Conservation (phyloP, 1,140 invertebrate genomes). For the Tigriopus japonicus region DNA sequence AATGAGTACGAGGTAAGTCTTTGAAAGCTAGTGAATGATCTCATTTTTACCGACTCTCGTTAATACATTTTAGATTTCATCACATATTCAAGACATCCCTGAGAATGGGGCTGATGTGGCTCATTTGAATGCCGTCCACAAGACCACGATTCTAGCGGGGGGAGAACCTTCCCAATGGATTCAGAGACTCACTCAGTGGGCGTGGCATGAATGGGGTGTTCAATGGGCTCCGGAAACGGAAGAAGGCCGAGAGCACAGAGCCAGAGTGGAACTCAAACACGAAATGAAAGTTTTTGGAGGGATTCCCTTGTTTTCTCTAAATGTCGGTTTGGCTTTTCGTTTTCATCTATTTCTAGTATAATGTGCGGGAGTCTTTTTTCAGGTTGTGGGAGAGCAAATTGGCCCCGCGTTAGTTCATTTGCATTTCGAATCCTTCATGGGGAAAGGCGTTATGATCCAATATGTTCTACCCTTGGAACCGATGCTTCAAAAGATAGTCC, state of each 20-base stretch:
- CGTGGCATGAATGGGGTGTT: conserved; percentile 23
- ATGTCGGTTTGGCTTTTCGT: conserved; percentile 25
- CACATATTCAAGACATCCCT: conserved; percentile 51
- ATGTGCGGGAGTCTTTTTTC: too few relatives aligned
- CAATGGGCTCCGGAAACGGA: conserved; percentile 20
- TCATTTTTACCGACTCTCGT: conserved; percentile 17
- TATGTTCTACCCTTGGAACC: conserved; percentile 59
- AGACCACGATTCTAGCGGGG: conserved; percentile 35
- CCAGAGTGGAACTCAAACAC: conserved; percentile 34
- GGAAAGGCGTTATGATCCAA: conserved; percentile 47
- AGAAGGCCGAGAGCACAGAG: conserved; percentile 16
- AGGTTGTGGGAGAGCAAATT: conserved; percentile 33
- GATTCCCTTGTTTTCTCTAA: conserved; percentile 30
- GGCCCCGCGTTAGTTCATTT: conserved; percentile 54
- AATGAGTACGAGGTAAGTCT: conserved; percentile 45
- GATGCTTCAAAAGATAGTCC: conserved; percentile 51
- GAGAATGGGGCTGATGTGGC: conserved; percentile 74
- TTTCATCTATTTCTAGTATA: too few relatives aligned
- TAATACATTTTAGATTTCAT: background rate
- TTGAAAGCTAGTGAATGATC: conserved; percentile 24
- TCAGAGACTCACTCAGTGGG: conserved; percentile 18
- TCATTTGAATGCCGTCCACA: conserved; percentile 55
- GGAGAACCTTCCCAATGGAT: conserved; percentile 26
- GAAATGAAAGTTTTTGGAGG: conserved; percentile 33
- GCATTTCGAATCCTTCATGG: conserved; percentile 37